Evolutionary conservation across 1,140 invertebrate species (phyloP).

Genomic region (Caenorhabditis brenneri): DNA sequence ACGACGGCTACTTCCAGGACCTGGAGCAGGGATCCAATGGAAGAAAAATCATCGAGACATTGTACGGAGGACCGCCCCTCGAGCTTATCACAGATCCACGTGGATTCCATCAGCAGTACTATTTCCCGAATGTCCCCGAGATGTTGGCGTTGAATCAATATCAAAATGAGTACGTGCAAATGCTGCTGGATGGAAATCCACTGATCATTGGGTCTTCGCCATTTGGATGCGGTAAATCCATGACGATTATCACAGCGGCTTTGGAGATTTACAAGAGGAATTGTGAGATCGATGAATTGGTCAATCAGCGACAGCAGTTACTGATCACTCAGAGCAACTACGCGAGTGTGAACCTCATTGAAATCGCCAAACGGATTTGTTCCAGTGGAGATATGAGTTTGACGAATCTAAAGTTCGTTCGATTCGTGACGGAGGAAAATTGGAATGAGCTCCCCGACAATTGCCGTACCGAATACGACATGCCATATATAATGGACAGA

Average conservation of each 20-base stretch:
- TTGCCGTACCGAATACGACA: background rate
- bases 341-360: constrained; percentile 10
- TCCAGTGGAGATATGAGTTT: too few relatives aligned
- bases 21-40: background rate
- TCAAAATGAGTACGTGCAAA: constrained; percentile 3
- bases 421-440: background rate
- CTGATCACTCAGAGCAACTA: constrained; percentile 18
- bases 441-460: constrained; percentile 6
- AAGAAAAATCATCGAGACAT: constrained; percentile 9
- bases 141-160: background rate
- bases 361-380: background rate
- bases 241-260: constrained; percentile 24
- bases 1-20: background rate
- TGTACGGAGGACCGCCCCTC: background rate
- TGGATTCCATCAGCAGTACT: background rate
- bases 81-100: background rate
- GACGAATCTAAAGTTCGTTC: background rate
- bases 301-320: background rate
- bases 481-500: background rate
- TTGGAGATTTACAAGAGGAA: background rate
- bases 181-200: background rate
- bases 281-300: background rate
- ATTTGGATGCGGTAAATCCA: constrained; percentile 18
- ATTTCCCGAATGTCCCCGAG: background rate
- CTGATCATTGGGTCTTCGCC: background rate